A percentile compares a stretch with the other conserved stretches of the same genome.
Conservation (phyloP, 2,888 invertebrate species). For the Pollenia angustigena region DNA sequence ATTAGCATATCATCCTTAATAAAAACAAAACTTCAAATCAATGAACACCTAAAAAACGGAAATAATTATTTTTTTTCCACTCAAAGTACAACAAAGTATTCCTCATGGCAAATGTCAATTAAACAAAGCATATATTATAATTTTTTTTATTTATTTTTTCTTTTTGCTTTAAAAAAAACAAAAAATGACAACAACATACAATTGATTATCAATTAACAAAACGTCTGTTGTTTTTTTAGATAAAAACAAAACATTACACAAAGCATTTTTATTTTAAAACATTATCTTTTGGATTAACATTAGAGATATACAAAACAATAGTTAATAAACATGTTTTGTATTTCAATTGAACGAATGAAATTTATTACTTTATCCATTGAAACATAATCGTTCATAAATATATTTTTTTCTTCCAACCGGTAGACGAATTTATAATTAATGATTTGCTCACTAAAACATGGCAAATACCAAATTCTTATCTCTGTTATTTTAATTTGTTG, state of each 20-base stretch:
- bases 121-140: conserved; percentile 55
- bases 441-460: conserved; percentile 55
- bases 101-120: conserved; percentile 71
- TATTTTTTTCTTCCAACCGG: conserved; percentile 13
- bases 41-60: conserved; percentile 58
- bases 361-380: conserved; percentile 55
- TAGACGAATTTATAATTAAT: conserved; percentile 69
- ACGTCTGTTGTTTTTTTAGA: conserved; percentile 34
- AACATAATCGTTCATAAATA: conserved; percentile 15
- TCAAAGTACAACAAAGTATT: conserved; percentile 39
- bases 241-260: conserved; percentile 27
- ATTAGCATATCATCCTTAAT: conserved; percentile 64
- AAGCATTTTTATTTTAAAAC: background rate
- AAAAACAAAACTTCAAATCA: conserved; percentile 21
- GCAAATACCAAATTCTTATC: conserved; percentile 58
- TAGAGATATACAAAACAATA: conserved; percentile 50
- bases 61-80: conserved; percentile 67
- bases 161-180: background rate
- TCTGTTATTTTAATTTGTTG: conserved; percentile 17
- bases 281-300: conserved; percentile 23
- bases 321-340: conserved; percentile 65
- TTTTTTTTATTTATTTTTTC: background rate
- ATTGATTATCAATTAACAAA: conserved; percentile 65
- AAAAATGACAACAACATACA: conserved; percentile 55
- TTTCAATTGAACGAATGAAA: conserved; percentile 59